Evolutionary conservation across 2,113 vertebrate species (phyloP).

Genomic region (Galbula dea): DNA sequence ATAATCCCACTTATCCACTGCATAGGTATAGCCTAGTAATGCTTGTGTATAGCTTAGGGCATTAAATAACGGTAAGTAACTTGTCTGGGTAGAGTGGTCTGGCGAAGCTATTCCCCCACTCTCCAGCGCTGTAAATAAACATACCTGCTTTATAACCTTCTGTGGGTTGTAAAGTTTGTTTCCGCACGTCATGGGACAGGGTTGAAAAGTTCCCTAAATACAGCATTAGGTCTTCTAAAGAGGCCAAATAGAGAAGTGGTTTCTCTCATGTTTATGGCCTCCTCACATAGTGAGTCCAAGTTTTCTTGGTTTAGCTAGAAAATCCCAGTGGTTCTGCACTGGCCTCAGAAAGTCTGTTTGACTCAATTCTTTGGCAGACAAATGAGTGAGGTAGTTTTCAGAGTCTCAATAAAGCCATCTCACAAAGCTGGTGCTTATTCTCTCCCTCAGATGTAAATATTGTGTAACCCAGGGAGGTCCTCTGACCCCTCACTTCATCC

Average conservation of each 20-base stretch:
- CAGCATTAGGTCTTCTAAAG: neutral
- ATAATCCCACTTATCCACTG: too few relatives aligned
- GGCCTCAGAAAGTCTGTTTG: neutral
- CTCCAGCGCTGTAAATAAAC: too few relatives aligned
- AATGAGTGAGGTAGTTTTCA: neutral
- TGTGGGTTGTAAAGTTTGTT: too few relatives aligned
- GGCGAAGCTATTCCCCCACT: too few relatives aligned
- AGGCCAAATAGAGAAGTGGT: neutral
- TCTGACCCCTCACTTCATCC: neutral
- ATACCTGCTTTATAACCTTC: too few relatives aligned
- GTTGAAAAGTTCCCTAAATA: neutral
- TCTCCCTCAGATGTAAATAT: neutral
- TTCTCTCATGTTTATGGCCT: neutral
- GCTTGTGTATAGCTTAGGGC: too few relatives aligned
- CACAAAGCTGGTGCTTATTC: neutral
- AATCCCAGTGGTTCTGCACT: neutral
- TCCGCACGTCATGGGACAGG: too few relatives aligned
- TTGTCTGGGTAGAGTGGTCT: too few relatives aligned
- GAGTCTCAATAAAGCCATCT: neutral
- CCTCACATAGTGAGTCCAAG: neutral
- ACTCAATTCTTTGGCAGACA: neutral
- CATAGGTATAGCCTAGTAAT: too few relatives aligned
- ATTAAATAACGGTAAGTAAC: too few relatives aligned
- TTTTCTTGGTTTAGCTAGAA: neutral
- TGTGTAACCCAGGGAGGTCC: fast-evolving